A percentile compares a stretch with the other conserved stretches of the same genome.
Evolutionary conservation across 1,140 invertebrate genomes (phyloP).

Genomic region (Thereuonema tuberculata): DNA sequence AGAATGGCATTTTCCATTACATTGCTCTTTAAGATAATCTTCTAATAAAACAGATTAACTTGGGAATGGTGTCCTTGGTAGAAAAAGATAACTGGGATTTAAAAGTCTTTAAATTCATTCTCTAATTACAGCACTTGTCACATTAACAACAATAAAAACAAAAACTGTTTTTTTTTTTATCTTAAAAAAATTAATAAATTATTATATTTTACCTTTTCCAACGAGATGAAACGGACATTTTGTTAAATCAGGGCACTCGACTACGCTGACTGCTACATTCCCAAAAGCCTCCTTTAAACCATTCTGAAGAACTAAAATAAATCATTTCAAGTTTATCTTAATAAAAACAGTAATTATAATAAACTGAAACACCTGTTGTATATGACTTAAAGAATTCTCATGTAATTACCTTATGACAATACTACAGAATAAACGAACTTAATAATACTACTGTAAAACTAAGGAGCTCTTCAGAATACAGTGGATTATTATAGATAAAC

Average conservation of each 20-base stretch:
- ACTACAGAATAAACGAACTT: too few species aligned
- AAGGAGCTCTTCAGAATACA: too few species aligned
- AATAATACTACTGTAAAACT: too few species aligned
- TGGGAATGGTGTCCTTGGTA: too few species aligned
- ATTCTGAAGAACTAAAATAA: constrained; percentile 19
- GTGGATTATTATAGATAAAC: too few species aligned
- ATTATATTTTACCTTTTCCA: constrained; percentile 44
- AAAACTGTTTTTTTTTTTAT: too few species aligned
- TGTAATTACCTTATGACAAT: too few species aligned
- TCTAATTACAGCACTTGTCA: neutral
- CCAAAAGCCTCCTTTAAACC: constrained; percentile 55
- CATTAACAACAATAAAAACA: neutral
- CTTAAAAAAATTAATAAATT: neutral
- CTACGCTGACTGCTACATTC: constrained; percentile 50
- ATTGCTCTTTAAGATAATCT: neutral
- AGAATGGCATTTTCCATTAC: too few species aligned
- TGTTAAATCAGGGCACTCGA: constrained; percentile 70
- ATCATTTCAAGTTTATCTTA: too few species aligned
- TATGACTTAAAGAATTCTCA: too few species aligned
- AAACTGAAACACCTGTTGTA: too few species aligned
- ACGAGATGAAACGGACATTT: constrained; percentile 59
- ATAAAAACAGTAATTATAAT: too few species aligned
- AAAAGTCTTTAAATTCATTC: neutral
- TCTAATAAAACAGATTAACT: neutral
- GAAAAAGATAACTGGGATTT: neutral